Evolutionary conservation across 2,888 invertebrate genomes (phyloP).

Genomic region (Nowickia ferox): DNA sequence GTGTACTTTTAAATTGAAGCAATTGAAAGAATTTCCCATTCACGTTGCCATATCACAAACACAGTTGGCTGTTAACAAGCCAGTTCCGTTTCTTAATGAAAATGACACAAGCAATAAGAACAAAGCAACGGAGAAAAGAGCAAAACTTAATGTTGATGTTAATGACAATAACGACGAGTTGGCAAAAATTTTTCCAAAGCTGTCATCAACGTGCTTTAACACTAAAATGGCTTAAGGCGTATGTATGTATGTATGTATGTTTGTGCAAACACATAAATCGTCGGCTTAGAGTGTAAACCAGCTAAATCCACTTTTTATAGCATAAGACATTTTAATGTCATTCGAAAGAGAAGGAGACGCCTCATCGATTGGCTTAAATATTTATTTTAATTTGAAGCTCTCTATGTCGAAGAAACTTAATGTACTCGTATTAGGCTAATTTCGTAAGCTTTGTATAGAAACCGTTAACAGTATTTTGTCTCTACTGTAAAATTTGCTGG

Average conservation of each 20-base stretch:
- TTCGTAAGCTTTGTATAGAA: no score
- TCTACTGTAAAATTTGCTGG: no score
- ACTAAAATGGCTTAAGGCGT: conserved; percentile 52
- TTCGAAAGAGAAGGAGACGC: no score
- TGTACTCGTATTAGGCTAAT: no score
- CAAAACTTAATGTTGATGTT: conserved; percentile 15
- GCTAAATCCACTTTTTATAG: no score
- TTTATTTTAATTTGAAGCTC: no score
- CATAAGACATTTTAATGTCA: no score
- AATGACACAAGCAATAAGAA: conserved; percentile 12
- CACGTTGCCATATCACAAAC: neutral
- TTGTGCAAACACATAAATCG: neutral
- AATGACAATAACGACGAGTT: conserved; percentile 42
- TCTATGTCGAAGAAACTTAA: no score
- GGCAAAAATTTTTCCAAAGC: conserved; percentile 55
- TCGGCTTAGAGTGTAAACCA: no score
- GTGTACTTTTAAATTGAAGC: neutral
- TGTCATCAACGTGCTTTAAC: conserved; percentile 60
- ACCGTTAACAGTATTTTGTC: no score
- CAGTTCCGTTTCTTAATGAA: conserved; percentile 17
- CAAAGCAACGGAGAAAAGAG: neutral
- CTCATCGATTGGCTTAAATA: no score
- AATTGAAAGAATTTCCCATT: conserved; percentile 3
- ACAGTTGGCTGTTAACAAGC: conserved; percentile 28
- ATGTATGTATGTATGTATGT: neutral